phyloP scores from a whole-genome alignment of 2,888 invertebrate genomes.

The Parnassius smintheus region DNA sequence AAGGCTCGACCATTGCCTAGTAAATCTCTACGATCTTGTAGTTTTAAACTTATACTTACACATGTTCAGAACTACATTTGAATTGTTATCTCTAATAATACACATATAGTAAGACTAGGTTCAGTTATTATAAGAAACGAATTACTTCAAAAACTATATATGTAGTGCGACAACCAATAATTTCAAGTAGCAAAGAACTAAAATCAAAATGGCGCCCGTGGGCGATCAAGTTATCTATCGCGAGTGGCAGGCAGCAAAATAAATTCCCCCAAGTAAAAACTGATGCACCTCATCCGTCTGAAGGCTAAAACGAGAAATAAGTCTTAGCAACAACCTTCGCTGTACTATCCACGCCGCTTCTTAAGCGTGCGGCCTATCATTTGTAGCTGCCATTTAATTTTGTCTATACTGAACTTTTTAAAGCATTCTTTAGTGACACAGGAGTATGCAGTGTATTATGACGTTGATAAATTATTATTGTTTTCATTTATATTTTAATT shows the following conservation, averaged over 20 bases:
- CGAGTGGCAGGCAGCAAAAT: slow-evolving; percentile 40
- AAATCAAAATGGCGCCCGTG: slow-evolving; percentile 67
- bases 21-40: too few species aligned
- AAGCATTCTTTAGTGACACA: slow-evolving; percentile 3
- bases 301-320: slow-evolving; percentile 58
- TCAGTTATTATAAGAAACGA: not conserved
- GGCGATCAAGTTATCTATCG: slow-evolving; percentile 60
- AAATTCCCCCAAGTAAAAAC: slow-evolving; percentile 63
- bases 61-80: not conserved
- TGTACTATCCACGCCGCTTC: slow-evolving; percentile 43
- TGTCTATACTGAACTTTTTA: slow-evolving; percentile 43
- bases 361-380: slow-evolving; percentile 42
- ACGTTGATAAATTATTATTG: slow-evolving; percentile 7
- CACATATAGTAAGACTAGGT: not conserved
- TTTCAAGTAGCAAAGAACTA: slow-evolving; percentile 68
- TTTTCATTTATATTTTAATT: slow-evolving; percentile 6
- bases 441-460: not conserved
- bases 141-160: slow-evolving; percentile 10
- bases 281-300: slow-evolving; percentile 63
- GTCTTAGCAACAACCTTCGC: slow-evolving; percentile 49
- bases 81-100: not conserved
- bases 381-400: slow-evolving; percentile 54
- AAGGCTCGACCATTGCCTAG: too few species aligned
- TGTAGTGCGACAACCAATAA: slow-evolving; percentile 41
- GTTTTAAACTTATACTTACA: not conserved